Conservation (phyloP, 1,140 invertebrate species). For the Gonatopus flavifemur region DNA sequence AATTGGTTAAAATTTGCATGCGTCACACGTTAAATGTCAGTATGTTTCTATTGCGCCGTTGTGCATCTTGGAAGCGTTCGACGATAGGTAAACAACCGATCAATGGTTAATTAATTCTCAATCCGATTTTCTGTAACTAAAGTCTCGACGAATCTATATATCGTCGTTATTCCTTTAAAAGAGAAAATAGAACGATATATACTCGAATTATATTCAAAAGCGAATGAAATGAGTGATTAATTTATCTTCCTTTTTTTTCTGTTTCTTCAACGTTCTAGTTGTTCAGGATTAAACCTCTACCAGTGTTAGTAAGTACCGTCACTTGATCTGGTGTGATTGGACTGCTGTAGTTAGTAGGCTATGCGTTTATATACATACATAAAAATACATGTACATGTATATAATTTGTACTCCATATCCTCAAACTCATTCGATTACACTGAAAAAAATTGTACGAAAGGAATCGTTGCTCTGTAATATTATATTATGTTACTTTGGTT, state of each 20-base stretch:
- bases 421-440: too few species aligned
- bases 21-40: too few species aligned
- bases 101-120: too few species aligned
- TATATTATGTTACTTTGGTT: too few species aligned
- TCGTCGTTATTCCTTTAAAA: too few species aligned
- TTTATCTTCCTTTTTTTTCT: slow-evolving; percentile 62
- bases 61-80: slow-evolving; percentile 38
- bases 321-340: slow-evolving; percentile 64
- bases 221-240: slow-evolving; percentile 51
- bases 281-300: slow-evolving; percentile 96
- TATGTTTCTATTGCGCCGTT: slow-evolving; percentile 30
- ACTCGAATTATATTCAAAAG: too few species aligned
- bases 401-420: slow-evolving; percentile 15
- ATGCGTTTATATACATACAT: slow-evolving; percentile 43
- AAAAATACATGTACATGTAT: slow-evolving; percentile 15
- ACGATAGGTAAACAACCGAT: too few species aligned
- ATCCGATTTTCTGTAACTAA: too few species aligned
- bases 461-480: too few species aligned
- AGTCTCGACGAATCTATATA: too few species aligned
- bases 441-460: too few species aligned
- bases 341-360: slow-evolving; percentile 61
- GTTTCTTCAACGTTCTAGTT: slow-evolving; percentile 77
- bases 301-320: slow-evolving; percentile 91
- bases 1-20: slow-evolving; percentile 31
- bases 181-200: too few species aligned